Evolutionary conservation across 2,797 vertebrate species (phyloP).

Genomic region (Mionectes olivaceus): DNA sequence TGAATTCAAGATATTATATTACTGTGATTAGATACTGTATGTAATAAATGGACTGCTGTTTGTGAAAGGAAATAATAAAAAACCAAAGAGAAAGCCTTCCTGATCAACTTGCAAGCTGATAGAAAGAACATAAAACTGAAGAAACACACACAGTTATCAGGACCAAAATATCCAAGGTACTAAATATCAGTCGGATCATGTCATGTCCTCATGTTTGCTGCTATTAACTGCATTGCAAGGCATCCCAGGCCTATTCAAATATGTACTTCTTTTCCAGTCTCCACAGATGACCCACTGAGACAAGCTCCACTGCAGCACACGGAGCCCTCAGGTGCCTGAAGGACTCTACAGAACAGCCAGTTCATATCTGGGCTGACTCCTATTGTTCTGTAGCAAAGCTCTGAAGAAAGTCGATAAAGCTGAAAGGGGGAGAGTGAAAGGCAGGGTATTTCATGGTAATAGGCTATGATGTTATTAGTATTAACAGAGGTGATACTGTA

Average conservation of each 20-base stretch:
- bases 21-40: neutral
- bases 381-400: constrained; percentile 46
- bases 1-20: neutral
- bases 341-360: neutral
- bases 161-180: constrained; percentile 24
- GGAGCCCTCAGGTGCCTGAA: constrained; percentile 33
- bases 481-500: neutral
- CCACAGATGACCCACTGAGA: constrained; percentile 34
- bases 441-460: neutral
- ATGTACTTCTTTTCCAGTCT: neutral
- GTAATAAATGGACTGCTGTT: neutral
- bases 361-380: constrained; percentile 5
- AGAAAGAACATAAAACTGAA: neutral
- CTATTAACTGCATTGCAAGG: constrained; percentile 25
- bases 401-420: constrained; percentile 41
- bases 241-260: constrained; percentile 38
- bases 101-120: neutral
- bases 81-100: neutral
- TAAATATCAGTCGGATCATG: neutral
- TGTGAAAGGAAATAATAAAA: neutral
- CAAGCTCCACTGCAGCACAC: neutral
- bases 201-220: neutral
- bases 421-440: constrained; percentile 27
- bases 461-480: neutral
- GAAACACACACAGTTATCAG: constrained; percentile 2